Conservation (phyloP, 2,113 vertebrate genomes). For the Uropsilus gracilis region DNA sequence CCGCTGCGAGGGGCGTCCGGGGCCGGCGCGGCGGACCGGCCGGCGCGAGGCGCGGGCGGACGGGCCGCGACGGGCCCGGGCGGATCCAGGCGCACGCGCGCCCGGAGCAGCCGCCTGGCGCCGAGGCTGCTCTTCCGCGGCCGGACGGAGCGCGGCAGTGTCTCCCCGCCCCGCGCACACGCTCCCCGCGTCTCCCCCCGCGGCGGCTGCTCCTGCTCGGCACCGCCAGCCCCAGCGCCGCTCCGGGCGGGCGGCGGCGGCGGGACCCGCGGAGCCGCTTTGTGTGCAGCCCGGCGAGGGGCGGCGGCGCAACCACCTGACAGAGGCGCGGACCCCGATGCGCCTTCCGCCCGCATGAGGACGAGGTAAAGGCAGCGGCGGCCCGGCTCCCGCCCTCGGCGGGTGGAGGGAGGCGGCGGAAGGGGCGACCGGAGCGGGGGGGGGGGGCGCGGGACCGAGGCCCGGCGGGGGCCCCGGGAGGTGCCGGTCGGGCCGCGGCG, state of each 20-base stretch:
- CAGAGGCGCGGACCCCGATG: slow-evolving; percentile 76
- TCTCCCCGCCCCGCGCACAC: slow-evolving; percentile 77
- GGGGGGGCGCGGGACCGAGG: slow-evolving; percentile 52
- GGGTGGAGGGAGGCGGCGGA: slow-evolving; percentile 62
- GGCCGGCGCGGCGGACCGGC: background rate
- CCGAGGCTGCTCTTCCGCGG: slow-evolving; percentile 78
- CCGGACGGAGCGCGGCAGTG: slow-evolving; percentile 83
- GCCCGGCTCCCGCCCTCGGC: slow-evolving; percentile 75
- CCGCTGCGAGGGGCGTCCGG: slow-evolving; percentile 48
- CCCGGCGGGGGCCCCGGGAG: slow-evolving; percentile 53
- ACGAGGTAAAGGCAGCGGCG: slow-evolving; percentile 84
- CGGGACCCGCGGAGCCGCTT: slow-evolving; percentile 76
- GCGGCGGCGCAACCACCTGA: slow-evolving; percentile 80
- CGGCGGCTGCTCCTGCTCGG: slow-evolving; percentile 76
- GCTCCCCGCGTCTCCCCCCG: slow-evolving; percentile 76
- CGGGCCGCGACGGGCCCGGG: slow-evolving; percentile 42
- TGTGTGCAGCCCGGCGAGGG: slow-evolving; percentile 75
- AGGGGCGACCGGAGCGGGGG: slow-evolving; percentile 25
- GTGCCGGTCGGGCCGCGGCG: slow-evolving; percentile 57
- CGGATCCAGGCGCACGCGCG: slow-evolving; percentile 39
- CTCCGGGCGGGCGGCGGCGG: slow-evolving; percentile 77
- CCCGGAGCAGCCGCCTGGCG: slow-evolving; percentile 54
- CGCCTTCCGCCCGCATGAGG: slow-evolving; percentile 86
- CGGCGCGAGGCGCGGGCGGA: background rate
- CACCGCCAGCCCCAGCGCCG: slow-evolving; percentile 78